A percentile compares a stretch with the other conserved stretches of the same genome.
phyloP scores from a whole-genome alignment of 2,113 vertebrate species.

The Hymenochirus boettgeri region DNA sequence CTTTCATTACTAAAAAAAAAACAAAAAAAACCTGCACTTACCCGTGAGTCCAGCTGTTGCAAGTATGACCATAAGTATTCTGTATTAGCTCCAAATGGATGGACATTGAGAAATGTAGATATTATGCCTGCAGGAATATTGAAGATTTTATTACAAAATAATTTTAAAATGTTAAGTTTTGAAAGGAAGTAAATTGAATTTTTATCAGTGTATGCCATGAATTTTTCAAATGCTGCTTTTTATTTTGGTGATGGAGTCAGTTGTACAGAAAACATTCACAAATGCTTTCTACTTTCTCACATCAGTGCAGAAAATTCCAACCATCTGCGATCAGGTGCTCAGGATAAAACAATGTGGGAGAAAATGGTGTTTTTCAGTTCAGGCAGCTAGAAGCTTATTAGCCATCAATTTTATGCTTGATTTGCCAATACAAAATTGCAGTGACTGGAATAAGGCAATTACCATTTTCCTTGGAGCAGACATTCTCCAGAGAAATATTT shows the following conservation, averaged over 20 bases:
- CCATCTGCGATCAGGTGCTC: constrained; percentile 51
- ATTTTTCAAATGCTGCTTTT: too few relatives aligned
- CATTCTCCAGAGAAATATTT: constrained; percentile 52
- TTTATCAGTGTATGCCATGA: too few relatives aligned
- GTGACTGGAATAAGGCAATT: constrained; percentile 59
- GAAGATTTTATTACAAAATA: constrained; percentile 41
- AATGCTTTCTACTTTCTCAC: constrained; percentile 34
- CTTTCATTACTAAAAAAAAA: too few relatives aligned
- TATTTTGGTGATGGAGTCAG: neutral
- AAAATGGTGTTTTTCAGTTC: constrained; percentile 58
- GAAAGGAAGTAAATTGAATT: too few relatives aligned
- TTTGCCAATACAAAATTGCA: constrained; percentile 64
- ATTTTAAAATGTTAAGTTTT: too few relatives aligned
- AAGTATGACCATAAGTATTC: constrained; percentile 96
- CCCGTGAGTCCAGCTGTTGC: constrained; percentile 90
- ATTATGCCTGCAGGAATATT: constrained; percentile 77
- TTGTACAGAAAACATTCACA: constrained; percentile 47
- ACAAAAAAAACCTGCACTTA: constrained; percentile 53
- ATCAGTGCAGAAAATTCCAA: constrained; percentile 47
- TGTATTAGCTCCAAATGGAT: constrained; percentile 94
- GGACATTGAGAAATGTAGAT: constrained; percentile 93
- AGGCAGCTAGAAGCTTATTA: constrained; percentile 58
- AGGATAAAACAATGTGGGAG: constrained; percentile 48
- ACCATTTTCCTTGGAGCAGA: constrained; percentile 54
- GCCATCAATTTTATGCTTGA: constrained; percentile 66